phyloP scores from a whole-genome alignment of 2,113 vertebrate genomes.

The Ellobius talpinus region DNA sequence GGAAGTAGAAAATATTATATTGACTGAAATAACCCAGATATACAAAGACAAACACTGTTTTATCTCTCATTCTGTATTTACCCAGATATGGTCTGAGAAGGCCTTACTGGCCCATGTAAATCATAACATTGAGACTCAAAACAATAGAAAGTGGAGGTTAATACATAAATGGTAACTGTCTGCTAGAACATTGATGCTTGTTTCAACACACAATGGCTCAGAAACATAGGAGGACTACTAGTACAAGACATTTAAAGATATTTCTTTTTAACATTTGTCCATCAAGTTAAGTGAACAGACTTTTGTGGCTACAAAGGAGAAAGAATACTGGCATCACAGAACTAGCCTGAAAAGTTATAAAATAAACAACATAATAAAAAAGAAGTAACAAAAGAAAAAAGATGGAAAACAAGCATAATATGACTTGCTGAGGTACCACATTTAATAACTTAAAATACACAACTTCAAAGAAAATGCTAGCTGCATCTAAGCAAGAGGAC shows the following conservation, averaged over 20 bases:
- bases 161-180: background rate
- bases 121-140: background rate
- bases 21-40: background rate
- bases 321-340: background rate
- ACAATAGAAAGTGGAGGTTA: background rate
- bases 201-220: background rate
- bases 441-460: slow-evolving; percentile 1
- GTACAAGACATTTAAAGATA: background rate
- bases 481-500: background rate
- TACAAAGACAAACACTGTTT: background rate
- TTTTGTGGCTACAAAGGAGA: background rate
- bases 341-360: background rate
- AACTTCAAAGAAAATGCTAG: background rate
- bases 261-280: background rate
- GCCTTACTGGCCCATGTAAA: background rate
- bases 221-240: slow-evolving; percentile 16
- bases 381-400: background rate
- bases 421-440: background rate
- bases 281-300: background rate
- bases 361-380: background rate
- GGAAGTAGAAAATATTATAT: background rate
- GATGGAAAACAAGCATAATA: background rate
- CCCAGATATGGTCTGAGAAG: background rate
- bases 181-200: background rate
- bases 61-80: background rate